Base-by-base conservation (phyloP, 2,888 invertebrate genomes). In the Protonemura montana region DNA sequence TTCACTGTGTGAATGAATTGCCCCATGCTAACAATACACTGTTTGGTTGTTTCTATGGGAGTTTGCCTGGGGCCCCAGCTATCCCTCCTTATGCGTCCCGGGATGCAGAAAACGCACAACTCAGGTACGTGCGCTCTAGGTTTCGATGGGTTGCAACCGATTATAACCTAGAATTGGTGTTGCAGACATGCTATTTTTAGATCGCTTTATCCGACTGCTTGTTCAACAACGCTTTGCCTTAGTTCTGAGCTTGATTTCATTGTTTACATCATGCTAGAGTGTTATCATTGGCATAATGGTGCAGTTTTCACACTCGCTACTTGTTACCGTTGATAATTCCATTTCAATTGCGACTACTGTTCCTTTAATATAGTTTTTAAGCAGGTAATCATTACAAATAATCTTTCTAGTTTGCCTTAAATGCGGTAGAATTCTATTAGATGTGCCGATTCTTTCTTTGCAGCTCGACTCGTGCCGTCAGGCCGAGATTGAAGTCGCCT, bases 401-500 rank as follows among this genome's bases (percentile, higher is more conserved):
- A n/a, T n/a, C n/a, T n/a, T n/a, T n/a, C n/a, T n/a, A n/a, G n/a
- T n/a, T n/a, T n/a, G n/a, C n/a, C n/a, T n/a, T n/a, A n/a, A n/a
- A n/a, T n/a, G n/a, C n/a, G n/a, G n/a, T n/a, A n/a, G n/a, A n/a
- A n/a, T n/a, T 35, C 35, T 35, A 35, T 3, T 35, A 35, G 35
- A 35, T 6, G 10, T 35, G 35, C 10, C 35, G 10, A n/a, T n/a
- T n/a, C 10, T 35, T 35, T 10, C 42, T 76, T 84, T 59, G 85
- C 88, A 92, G 91, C 91, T 91, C 92, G 88, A 91, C 92, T 89
- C 91, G 91, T 89, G 90, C 91, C 89, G 90, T 91, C 89, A 91
- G 92, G 89, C 91, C 92, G 89, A 92, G 94, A 13, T 94, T 94
- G 89, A 92, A 94, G 89, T 94, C 94, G 0, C 94, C 92, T 0